phyloP scores from a whole-genome alignment of 1,140 invertebrate genomes.

The Orius insidiosus region DNA sequence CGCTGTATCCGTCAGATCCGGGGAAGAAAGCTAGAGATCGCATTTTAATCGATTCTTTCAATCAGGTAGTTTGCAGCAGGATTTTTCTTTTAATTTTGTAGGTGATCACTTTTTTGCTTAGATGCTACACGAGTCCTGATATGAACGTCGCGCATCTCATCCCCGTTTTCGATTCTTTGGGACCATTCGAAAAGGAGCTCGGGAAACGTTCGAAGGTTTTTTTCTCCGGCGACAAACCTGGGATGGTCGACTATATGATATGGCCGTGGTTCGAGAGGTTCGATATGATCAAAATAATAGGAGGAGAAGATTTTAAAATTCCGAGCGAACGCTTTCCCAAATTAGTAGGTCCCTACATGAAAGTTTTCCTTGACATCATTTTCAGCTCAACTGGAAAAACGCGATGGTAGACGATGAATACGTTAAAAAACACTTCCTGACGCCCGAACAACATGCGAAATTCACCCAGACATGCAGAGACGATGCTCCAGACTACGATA shows the following conservation, averaged over 20 bases:
- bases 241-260: conserved; percentile 76
- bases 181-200: conserved; percentile 48
- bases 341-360: conserved; percentile 25
- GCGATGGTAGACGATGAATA: conserved; percentile 50
- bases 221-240: conserved; percentile 40
- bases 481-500: conserved; percentile 49
- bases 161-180: conserved; percentile 33
- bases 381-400: conserved; percentile 45
- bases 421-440: conserved; percentile 44
- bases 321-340: conserved; percentile 27
- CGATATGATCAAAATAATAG: conserved; percentile 33
- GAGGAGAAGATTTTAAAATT: conserved; percentile 35
- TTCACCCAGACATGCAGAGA: conserved; percentile 45
- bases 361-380: conserved; percentile 23
- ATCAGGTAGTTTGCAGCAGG: conserved; percentile 27
- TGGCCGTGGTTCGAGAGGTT: conserved; percentile 75
- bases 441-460: conserved; percentile 49
- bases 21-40: conserved; percentile 59
- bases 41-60: conserved; percentile 55
- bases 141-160: conserved; percentile 24
- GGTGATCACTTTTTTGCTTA: conserved; percentile 19
- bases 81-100: conserved; percentile 8
- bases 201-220: conserved; percentile 40
- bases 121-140: conserved; percentile 10
- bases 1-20: conserved; percentile 51